Conservation (phyloP, 2,113 vertebrate species). For the Phylloscopus whistleri region DNA sequence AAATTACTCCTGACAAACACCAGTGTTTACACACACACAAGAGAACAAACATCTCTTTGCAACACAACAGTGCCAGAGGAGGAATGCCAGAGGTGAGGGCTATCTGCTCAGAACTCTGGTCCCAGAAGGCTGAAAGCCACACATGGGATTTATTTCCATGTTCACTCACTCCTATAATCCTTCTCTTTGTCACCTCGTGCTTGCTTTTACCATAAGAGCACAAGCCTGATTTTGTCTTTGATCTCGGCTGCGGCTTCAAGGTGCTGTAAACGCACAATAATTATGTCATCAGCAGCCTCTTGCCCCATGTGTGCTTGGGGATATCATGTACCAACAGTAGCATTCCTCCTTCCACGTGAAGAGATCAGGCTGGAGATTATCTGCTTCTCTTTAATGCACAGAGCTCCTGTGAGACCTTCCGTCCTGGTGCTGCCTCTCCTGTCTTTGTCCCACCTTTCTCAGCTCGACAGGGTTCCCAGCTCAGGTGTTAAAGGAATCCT, state of each 20-base stretch:
- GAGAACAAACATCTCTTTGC: not conserved
- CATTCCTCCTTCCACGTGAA: not conserved
- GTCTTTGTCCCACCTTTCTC: not conserved
- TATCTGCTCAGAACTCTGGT: not conserved
- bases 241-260: conserved; percentile 10
- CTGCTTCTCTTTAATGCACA: not conserved
- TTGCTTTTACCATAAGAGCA: not conserved
- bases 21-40: not conserved
- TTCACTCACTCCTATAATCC: not conserved
- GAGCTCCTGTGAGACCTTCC: not conserved
- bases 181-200: not conserved
- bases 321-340: conserved; percentile 8
- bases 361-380: conserved; percentile 17
- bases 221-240: not conserved
- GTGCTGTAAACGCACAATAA: conserved; percentile 5
- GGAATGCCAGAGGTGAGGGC: not conserved
- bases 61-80: not conserved
- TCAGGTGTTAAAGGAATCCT: not conserved
- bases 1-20: not conserved
- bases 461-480: not conserved
- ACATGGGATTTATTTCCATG: not conserved
- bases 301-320: not conserved
- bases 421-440: not conserved
- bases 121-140: not conserved
- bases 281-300: conserved; percentile 19